These are phyloP conservation scores for Drosophila pseudoobscura DNA, from an alignment of 1,140 invertebrate genomes.

Conservation along the genomic window DNA sequence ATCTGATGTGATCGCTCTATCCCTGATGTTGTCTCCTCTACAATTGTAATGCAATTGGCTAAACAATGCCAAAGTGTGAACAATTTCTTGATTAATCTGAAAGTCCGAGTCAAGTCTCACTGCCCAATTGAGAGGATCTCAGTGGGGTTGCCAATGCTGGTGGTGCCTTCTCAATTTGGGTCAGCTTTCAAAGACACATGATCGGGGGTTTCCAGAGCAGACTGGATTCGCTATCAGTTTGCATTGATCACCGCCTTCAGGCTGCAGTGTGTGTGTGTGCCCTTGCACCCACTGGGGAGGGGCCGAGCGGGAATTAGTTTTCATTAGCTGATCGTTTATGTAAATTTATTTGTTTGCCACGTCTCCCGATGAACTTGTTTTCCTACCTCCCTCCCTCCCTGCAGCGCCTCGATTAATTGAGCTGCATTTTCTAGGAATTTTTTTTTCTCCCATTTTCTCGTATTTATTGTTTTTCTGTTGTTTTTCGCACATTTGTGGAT, in stretches of 20 bases:
- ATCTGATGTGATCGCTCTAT: not conserved
- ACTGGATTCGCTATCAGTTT: constrained; percentile 33
- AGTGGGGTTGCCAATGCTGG: not conserved
- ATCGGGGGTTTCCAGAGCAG: constrained; percentile 1
- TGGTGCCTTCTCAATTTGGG: constrained; percentile 39
- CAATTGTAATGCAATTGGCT: constrained; percentile 48
- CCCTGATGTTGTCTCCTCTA: constrained; percentile 11
- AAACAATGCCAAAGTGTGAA: constrained; percentile 38
- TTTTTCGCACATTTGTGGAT: constrained; percentile 23
- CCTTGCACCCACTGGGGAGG: constrained; percentile 41
- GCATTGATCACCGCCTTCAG: constrained; percentile 36
- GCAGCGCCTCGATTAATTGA: constrained; percentile 61
- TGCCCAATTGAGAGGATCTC: constrained; percentile 48
- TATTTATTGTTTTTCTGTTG: constrained; percentile 5
- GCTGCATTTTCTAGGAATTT: constrained; percentile 19
- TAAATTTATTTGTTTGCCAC: constrained; percentile 73
- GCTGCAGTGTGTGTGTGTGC: constrained; percentile 1
- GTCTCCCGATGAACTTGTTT: constrained; percentile 17
- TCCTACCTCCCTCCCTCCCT: constrained; percentile 5
- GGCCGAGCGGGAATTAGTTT: constrained; percentile 41
- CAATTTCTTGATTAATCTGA: constrained; percentile 47
- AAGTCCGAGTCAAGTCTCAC: constrained; percentile 6
- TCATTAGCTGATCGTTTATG: constrained; percentile 59
- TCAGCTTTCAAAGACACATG: constrained; percentile 33
- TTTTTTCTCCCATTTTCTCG: constrained; percentile 1